A percentile compares a stretch with the other conserved stretches of the same genome.
Evolutionary conservation across 23 tunicate species (phyloP).

Genomic region (Phallusia fumigata): DNA sequence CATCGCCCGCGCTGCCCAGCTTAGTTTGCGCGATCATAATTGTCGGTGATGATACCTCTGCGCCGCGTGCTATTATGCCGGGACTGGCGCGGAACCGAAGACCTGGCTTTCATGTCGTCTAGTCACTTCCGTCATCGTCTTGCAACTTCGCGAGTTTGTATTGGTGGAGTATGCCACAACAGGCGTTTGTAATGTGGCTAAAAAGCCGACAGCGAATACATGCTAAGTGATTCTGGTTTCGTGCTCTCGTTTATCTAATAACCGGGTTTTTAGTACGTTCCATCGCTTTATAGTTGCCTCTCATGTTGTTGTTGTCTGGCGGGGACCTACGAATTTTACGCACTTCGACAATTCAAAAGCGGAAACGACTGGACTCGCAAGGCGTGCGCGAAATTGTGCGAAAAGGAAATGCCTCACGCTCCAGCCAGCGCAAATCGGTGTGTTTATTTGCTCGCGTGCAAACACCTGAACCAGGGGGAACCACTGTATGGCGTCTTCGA

Average conservation of each 20-base stretch:
- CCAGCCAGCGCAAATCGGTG: background rate
- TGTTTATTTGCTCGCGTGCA: background rate
- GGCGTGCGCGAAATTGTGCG: background rate
- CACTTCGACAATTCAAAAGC: background rate
- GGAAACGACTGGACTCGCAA: background rate
- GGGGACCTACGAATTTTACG: background rate
- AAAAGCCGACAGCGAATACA: background rate
- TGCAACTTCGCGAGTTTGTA: background rate
- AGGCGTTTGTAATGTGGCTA: background rate
- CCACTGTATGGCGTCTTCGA: no score
- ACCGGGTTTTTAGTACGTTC: no score
- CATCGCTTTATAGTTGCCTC: no score
- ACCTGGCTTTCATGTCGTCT: background rate
- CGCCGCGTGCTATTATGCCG: background rate
- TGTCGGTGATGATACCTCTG: slow-evolving; percentile 4
- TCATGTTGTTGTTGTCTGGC: background rate
- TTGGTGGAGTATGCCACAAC: background rate
- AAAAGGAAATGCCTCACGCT: background rate
- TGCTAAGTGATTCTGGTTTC: background rate
- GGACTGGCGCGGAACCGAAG: background rate
- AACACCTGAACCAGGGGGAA: background rate
- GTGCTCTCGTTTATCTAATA: no score
- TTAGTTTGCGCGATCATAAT: background rate
- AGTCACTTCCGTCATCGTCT: background rate
- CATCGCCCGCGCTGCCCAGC: background rate